phyloP scores from a whole-genome alignment of 2,888 invertebrate species.

The Pristionchus exspectatus region DNA sequence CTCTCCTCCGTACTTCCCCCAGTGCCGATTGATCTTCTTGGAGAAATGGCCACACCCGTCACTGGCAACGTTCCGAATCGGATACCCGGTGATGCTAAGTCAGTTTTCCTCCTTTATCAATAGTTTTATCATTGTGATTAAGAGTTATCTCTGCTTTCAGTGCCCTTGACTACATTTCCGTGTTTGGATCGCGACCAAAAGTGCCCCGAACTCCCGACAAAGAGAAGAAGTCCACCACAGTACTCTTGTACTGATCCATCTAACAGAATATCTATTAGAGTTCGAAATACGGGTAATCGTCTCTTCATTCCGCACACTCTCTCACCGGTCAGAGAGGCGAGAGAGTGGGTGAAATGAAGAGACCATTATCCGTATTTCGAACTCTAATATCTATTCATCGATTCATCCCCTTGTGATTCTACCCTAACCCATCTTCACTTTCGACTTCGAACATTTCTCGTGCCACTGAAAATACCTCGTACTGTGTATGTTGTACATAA shows the following conservation, averaged over 20 bases:
- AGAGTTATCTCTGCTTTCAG: background rate
- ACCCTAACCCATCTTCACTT: conserved; percentile 3
- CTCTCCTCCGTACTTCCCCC: conserved; percentile 29
- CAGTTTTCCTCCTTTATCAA: background rate
- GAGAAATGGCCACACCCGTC: conserved; percentile 32
- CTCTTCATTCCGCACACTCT: too few species aligned
- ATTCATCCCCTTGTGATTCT: background rate
- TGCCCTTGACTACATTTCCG: conserved; percentile 52
- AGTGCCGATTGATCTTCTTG: background rate
- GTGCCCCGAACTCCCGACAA: conserved; percentile 53
- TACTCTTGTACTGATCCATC: background rate
- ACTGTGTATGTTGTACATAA: conserved; percentile 8
- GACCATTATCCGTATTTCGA: too few species aligned
- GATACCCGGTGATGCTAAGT: conserved; percentile 53
- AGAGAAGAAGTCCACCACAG: conserved; percentile 48
- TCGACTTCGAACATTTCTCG: conserved; percentile 26
- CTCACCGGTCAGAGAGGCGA: too few species aligned
- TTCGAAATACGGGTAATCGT: too few species aligned
- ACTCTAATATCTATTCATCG: background rate
- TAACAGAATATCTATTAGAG: background rate
- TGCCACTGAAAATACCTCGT: conserved; percentile 32
- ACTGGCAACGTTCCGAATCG: conserved; percentile 46
- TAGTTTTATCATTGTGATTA: background rate
- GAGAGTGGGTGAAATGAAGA: too few species aligned
- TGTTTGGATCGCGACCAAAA: conserved; percentile 54